phyloP scores from a whole-genome alignment of 1,140 invertebrate genomes.

The Achroia grisella region DNA sequence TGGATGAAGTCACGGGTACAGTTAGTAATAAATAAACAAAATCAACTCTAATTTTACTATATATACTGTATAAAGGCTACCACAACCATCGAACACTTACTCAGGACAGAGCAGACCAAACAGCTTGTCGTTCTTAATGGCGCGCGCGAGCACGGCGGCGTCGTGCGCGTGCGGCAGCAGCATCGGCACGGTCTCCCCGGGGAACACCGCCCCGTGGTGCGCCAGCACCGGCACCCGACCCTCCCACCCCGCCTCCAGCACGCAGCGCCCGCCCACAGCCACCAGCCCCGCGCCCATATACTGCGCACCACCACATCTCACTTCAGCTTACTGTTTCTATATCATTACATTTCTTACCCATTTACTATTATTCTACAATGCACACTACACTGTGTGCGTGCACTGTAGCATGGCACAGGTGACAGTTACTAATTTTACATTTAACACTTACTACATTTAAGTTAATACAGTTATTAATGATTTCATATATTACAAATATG shows the following conservation, averaged over 20 bases:
- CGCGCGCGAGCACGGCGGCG: slow-evolving; percentile 19
- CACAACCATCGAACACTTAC: slow-evolving; percentile 21
- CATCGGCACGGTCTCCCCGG: slow-evolving; percentile 66
- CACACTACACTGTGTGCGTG: too few species aligned
- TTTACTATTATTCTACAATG: too few species aligned
- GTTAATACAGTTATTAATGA: too few species aligned
- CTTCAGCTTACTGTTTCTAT: not conserved
- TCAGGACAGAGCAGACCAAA: slow-evolving; percentile 63
- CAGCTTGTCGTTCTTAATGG: slow-evolving; percentile 40
- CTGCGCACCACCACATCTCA: slow-evolving; percentile 25
- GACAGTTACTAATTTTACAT: too few species aligned
- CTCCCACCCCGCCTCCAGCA: slow-evolving; percentile 57
- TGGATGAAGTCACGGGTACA: too few species aligned
- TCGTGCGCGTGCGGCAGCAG: slow-evolving; percentile 34
- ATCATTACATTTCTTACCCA: too few species aligned
- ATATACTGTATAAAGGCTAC: too few species aligned
- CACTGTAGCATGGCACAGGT: too few species aligned
- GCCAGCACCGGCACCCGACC: slow-evolving; percentile 46
- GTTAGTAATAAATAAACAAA: too few species aligned
- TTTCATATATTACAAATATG: too few species aligned
- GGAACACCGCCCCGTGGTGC: slow-evolving; percentile 57
- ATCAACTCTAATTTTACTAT: too few species aligned
- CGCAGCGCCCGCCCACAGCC: slow-evolving; percentile 35
- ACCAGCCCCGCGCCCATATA: slow-evolving; percentile 44
- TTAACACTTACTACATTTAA: too few species aligned